Conservation (phyloP, 2,113 vertebrate genomes). For the Hemichromis elongatus region DNA sequence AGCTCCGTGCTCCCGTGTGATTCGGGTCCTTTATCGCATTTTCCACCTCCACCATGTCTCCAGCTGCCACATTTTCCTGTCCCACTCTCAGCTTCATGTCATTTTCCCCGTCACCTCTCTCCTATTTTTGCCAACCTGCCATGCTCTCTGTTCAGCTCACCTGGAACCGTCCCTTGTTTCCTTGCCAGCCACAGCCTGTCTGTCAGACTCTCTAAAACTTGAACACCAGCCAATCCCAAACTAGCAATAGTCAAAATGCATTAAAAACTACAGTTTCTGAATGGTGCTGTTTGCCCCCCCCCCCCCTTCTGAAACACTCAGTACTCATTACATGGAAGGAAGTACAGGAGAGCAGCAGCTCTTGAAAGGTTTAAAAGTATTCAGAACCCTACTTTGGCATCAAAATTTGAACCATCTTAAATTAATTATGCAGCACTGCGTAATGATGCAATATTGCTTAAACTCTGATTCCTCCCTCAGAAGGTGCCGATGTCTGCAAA, state of each 20-base stretch:
- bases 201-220: not conserved
- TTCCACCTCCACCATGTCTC: not conserved
- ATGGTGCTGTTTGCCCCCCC: not conserved
- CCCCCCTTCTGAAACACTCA: not conserved
- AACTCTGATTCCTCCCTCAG: not conserved
- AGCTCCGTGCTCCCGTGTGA: not conserved
- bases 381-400: not conserved
- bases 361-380: not conserved
- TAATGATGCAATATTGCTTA: not conserved
- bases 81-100: not conserved
- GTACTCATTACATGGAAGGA: not conserved
- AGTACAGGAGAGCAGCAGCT: not conserved
- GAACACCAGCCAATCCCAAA: not conserved
- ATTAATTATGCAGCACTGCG: not conserved
- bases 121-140: not conserved
- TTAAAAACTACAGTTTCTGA: not conserved
- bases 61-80: not conserved
- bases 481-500: not conserved
- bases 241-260: not conserved
- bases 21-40: not conserved
- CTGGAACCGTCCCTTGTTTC: not conserved
- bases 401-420: not conserved
- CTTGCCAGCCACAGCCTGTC: not conserved
- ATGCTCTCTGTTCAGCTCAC: not conserved
- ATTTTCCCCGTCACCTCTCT: not conserved